Base-by-base conservation (phyloP, 2,797 vertebrate genomes). In the Loris lydekkerianus region DNA sequence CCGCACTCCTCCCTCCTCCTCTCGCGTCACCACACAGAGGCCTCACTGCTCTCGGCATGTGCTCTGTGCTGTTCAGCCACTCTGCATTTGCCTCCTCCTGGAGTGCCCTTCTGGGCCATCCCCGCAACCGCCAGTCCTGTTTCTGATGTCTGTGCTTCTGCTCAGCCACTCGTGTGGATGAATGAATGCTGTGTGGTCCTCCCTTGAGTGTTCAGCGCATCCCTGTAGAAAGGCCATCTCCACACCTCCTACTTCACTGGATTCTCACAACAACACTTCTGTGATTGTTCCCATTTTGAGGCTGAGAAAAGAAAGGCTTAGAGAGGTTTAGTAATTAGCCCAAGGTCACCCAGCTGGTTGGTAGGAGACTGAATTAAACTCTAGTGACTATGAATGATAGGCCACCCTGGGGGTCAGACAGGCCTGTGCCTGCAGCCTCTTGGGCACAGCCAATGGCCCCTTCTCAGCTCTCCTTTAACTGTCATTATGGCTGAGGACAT, bases 301-400 rank as follows among this genome's bases (percentile, higher is more conserved):
- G 58, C 8, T 2, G 43, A 80, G 40, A 40, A 77, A 37, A 67
- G 17, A 72, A 97, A 97, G 96, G 96, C 27, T 81, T 70, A 49
- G 94, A 96, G 96, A 95, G 97, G 94, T 94, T 97, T 95, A 94
- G 96, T 92, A 31, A 93, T 94, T 2, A 46, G 73, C 80, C 94
- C 88, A 90, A 69, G 67, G 49, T 1, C 84, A 85, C 93, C 0
- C 92, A 83, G 70, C 86, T 63, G 95, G 86, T 92, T 89, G 94
- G 94, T 46, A 84, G 95, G 90, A 97, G 95, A 89, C 86, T 60
- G 95, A 93, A 93, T 95, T 86, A 89, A 91, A 91, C 94, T 72
- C 91, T 58, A 83, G 96, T 65, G 34, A 93, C 89, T 93, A 56
- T 70, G 91, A 88, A 4, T 0, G 7, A 14, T 73, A 15, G 21